Evolutionary conservation across 2,113 vertebrate genomes (phyloP).

Genomic region (Cynopterus brachyotis): DNA sequence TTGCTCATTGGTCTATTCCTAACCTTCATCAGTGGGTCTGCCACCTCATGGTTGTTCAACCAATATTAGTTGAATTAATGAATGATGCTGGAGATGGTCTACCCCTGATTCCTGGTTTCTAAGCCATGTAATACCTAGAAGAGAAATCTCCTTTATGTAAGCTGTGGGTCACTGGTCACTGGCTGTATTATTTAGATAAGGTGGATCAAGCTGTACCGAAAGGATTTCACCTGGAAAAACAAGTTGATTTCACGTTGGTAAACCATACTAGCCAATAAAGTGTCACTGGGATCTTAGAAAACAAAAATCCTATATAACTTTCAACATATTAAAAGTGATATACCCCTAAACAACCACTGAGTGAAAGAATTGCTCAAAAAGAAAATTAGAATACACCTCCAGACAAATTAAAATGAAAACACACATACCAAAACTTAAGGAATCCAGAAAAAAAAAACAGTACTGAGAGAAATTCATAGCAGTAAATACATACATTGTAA

Average conservation of each 20-base stretch:
- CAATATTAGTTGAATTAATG: neutral
- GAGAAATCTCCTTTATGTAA: conserved; percentile 29
- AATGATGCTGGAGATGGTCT: neutral
- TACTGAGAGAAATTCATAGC: neutral
- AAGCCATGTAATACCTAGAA: neutral
- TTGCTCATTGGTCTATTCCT: neutral
- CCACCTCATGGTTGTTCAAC: neutral
- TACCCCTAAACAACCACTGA: neutral
- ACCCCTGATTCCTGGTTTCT: neutral
- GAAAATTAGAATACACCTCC: neutral
- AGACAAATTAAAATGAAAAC: neutral
- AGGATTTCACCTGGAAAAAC: neutral
- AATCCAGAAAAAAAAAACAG: neutral
- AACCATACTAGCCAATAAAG: neutral
- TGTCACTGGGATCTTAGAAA: conserved; percentile 2
- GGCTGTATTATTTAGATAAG: neutral
- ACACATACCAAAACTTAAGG: neutral
- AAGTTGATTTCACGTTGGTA: neutral
- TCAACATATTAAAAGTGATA: neutral
- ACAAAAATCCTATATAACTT: neutral
- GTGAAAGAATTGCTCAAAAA: neutral
- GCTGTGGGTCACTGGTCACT: neutral
- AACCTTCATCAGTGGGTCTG: neutral
- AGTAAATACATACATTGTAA: neutral
- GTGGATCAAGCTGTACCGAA: neutral